Base-by-base conservation (phyloP, 2,888 invertebrate genomes). In the Cerceris ruficornis region DNA sequence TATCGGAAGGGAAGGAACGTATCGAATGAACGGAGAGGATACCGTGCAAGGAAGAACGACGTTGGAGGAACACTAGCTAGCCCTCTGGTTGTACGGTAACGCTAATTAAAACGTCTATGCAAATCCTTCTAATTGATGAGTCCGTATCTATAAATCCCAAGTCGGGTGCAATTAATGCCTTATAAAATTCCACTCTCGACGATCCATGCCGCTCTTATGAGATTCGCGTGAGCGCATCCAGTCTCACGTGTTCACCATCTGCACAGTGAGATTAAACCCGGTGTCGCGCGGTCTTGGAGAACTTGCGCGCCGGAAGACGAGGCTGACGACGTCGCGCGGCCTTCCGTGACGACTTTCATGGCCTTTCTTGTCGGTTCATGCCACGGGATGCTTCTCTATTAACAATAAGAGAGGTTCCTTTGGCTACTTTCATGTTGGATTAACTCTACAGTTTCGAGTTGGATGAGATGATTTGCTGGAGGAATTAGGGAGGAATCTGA, bases 61-160 rank as follows among this genome's bases (percentile, higher is more conserved):
- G 14, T 58, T 49, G 15, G 42, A n/a, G 46, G 9, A 61, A 59
- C 7, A 13, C 28, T 15, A 9, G 50, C 11, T 54, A 58, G 55
- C 49, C 42, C 62, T 58, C 61, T 41, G 70, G 62, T 66, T 59
- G 61, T 14, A 46, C 57, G 46, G 70, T 67, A 68, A 65, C 75
- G 72, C 81, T 86, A 87, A 88, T 88, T 88, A 86, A 86, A 88
- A 83, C 70, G 83, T 83, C 78, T 79, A 83, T 80, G 84, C 80
- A 84, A 84, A 84, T 87, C 71, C 62, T 70, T 81, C 66, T 83
- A 82, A 86, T 82, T 81, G 82, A 84, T 81, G 82, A 75, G 69
- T 74, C 71, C 57, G 79, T 71, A 64, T 42, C 65, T 76, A 88
- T 87, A 87, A 88, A 86, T 88, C 76, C 59, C 50, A 8, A 62